These are phyloP conservation scores for Thera britannica DNA, from an alignment of 2,888 invertebrate genomes.

Conservation along the genomic window DNA sequence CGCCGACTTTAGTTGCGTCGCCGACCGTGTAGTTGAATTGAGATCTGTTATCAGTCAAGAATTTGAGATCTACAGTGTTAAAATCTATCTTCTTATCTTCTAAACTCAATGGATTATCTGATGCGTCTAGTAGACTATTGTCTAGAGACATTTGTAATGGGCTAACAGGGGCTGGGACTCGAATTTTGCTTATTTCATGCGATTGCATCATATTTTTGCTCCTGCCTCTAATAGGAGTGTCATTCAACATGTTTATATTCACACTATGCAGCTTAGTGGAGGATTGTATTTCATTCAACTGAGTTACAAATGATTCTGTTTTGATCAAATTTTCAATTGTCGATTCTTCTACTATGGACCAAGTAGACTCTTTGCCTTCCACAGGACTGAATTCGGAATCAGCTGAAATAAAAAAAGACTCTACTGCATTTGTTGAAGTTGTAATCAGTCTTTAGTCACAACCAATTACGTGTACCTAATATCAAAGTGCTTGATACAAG, in stretches of 20 bases:
- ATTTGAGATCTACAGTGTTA: slow-evolving; percentile 77
- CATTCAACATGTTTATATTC: slow-evolving; percentile 54
- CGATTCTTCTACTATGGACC: slow-evolving; percentile 68
- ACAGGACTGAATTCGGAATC: slow-evolving; percentile 60
- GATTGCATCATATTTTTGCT: slow-evolving; percentile 56
- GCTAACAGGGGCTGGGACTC: slow-evolving; percentile 56
- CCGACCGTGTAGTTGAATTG: slow-evolving; percentile 59
- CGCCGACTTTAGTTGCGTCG: slow-evolving; percentile 55
- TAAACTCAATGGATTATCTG: slow-evolving; percentile 66
- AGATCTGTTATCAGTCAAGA: slow-evolving; percentile 74
- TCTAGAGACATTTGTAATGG: slow-evolving; percentile 75
- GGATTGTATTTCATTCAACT: slow-evolving; percentile 53
- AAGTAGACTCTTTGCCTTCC: slow-evolving; percentile 51
- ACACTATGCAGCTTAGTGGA: slow-evolving; percentile 56
- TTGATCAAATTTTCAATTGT: slow-evolving; percentile 61
- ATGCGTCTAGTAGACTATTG: slow-evolving; percentile 65
- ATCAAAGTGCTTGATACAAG: too few relatives aligned
- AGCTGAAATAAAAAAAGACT: slow-evolving; percentile 52
- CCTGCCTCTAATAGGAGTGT: slow-evolving; percentile 72
- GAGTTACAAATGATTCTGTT: slow-evolving; percentile 51
- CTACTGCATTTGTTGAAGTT: too few relatives aligned
- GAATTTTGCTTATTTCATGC: slow-evolving; percentile 78
- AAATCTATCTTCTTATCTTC: slow-evolving; percentile 79
- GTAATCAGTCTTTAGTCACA: too few relatives aligned
- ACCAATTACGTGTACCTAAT: too few relatives aligned